Percentiles rank a stretch among this genome's conserved stretches.
These are phyloP conservation scores for Drosophila subobscura DNA, from an alignment of 1,140 invertebrate species.

Conservation along the genomic window DNA sequence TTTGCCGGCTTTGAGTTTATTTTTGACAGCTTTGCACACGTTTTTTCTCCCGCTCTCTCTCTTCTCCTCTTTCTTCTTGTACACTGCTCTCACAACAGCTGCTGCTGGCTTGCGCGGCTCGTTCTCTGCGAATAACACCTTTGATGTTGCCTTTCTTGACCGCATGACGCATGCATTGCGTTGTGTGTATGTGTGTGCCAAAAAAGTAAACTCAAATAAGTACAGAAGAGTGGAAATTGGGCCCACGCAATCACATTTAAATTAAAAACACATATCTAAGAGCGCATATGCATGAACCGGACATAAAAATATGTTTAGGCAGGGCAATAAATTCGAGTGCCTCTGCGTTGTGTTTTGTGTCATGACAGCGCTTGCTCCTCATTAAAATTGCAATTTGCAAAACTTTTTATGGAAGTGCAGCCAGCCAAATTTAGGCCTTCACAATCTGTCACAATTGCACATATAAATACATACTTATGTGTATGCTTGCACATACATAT, in stretches of 20 bases:
- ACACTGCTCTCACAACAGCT: conserved; percentile 43
- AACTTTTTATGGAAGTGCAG: conserved; percentile 71
- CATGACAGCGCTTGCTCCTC: conserved; percentile 15
- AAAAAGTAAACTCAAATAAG: conserved; percentile 53
- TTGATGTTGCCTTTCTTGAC: conserved; percentile 55
- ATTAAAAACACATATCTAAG: conserved; percentile 39
- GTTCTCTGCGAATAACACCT: conserved; percentile 20
- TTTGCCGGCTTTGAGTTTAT: conserved; percentile 77
- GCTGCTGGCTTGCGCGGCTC: conserved; percentile 21
- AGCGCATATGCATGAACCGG: too few species aligned
- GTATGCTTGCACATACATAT: neutral
- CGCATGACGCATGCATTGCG: conserved; percentile 73
- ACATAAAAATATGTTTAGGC: conserved; percentile 19
- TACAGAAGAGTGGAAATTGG: conserved; percentile 62
- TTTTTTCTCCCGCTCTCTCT: conserved; percentile 32
- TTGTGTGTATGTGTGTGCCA: conserved; percentile 48
- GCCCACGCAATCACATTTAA: conserved; percentile 67
- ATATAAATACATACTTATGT: conserved; percentile 9
- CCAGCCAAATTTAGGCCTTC: conserved; percentile 70
- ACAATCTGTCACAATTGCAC: conserved; percentile 39
- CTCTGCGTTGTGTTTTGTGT: neutral
- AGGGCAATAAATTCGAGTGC: conserved; percentile 39
- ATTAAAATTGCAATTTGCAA: conserved; percentile 67
- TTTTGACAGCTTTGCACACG: conserved; percentile 64
- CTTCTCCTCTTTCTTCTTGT: conserved; percentile 14